Evolutionary conservation across 1,140 invertebrate genomes (phyloP).

Genomic region (Agrypnia vestita): DNA sequence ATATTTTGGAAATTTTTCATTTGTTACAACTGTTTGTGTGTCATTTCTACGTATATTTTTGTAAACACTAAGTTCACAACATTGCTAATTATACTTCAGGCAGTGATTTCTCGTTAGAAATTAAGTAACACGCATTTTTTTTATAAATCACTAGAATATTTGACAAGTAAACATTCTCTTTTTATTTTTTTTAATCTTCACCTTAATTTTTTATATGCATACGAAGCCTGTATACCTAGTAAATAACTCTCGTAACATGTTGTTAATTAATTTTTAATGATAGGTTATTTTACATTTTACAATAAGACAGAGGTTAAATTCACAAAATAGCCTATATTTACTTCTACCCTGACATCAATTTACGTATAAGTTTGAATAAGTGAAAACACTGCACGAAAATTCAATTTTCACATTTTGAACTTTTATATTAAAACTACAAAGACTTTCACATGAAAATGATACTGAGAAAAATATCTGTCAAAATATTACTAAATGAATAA

Average conservation of each 20-base stretch:
- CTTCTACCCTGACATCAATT: slow-evolving; percentile 75
- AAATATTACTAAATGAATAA: no score
- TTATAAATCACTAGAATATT: no score
- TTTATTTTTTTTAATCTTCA: not conserved
- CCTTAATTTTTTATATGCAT: not conserved
- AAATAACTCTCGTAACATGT: slow-evolving; percentile 23
- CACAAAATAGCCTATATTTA: slow-evolving; percentile 63
- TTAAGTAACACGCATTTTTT: no score
- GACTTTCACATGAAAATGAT: slow-evolving; percentile 25
- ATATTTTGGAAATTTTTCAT: no score
- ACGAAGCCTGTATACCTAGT: slow-evolving; percentile 30
- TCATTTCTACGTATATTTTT: no score
- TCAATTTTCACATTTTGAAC: slow-evolving; percentile 38
- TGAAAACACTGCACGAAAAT: slow-evolving; percentile 42
- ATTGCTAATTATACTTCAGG: no score
- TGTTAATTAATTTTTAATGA: slow-evolving; percentile 22
- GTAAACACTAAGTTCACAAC: no score
- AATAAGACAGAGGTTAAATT: slow-evolving; percentile 37
- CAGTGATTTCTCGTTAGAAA: no score
- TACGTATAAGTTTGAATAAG: slow-evolving; percentile 71
- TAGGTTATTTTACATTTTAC: slow-evolving; percentile 42
- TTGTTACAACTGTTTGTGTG: no score
- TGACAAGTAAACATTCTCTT: no score
- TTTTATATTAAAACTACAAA: slow-evolving; percentile 39
- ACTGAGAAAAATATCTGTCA: not conserved